Conservation (phyloP, 1,140 invertebrate genomes). For the Pseudomyrmex concolor region DNA sequence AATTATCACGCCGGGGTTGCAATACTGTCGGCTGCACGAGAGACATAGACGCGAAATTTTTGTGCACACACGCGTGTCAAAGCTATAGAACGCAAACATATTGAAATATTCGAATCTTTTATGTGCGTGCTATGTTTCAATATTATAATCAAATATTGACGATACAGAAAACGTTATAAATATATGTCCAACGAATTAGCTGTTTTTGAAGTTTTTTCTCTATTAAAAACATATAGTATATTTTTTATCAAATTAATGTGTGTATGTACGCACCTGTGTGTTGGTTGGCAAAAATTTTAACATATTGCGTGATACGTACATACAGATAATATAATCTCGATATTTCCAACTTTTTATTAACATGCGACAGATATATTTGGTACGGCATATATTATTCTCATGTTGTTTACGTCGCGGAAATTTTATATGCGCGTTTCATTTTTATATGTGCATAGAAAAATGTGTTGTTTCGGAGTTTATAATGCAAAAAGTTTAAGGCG, state of each 20-base stretch:
- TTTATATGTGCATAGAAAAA: neutral
- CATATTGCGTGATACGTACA: neutral
- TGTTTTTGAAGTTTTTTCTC: neutral
- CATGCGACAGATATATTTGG: neutral
- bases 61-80: conserved; percentile 32
- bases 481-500: conserved; percentile 4
- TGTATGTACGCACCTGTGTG: too few species aligned
- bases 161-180: neutral
- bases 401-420: neutral
- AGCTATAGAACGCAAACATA: conserved; percentile 21
- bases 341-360: conserved; percentile 2
- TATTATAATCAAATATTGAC: conserved; percentile 27
- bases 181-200: neutral
- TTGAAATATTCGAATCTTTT: conserved; percentile 27
- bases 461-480: neutral
- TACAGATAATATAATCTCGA: neutral
- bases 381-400: neutral
- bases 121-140: neutral
- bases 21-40: conserved; percentile 52
- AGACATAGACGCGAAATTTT: conserved; percentile 65
- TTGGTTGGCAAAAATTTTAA: too few species aligned
- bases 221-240: neutral
- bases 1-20: conserved; percentile 64
- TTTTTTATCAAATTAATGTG: too few species aligned
- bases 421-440: neutral